Evolutionary conservation across 2,888 invertebrate species (phyloP), one percentile per base, ranked within the genome.

Genomic region (Monoplex corrugatus): DNA sequence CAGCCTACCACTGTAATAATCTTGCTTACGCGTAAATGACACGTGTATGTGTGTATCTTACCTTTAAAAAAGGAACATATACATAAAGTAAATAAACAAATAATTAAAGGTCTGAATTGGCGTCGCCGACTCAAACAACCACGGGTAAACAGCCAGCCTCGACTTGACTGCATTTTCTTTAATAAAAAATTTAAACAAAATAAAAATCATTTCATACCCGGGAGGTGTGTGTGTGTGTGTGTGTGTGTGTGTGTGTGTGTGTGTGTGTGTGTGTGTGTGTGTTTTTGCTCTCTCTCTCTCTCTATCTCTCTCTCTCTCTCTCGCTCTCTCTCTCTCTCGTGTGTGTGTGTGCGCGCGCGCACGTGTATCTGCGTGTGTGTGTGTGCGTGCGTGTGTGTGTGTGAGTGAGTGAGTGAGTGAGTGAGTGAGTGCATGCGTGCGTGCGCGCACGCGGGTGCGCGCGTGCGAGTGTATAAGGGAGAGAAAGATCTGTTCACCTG

Each of bases 401-500:
- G 63, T 28, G 63, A 28, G 72, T 72, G 72, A 6, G 72, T 72
- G 72, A 6, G 72, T 72, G 72, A 6, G 72, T 72, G 35, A 35
- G 72, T 72, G 32, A 35, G 72, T 72, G 72, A 35, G 5, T 72
- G 5, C 35, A 6, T 6, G 72, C 19, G 72, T 72, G 32, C 35
- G 72, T 72, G 72, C 35, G 72, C 35, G 72, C 3, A 35, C 16
- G 72, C 5, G 72, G 5, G 72, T 63, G 63, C 28, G 40, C 13
- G 72, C 28, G 10, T 32, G 40, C 28, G 63, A 28, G 63, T 63
- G 63, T 63, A 28, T n/a, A n/a, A 68, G 68, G n/a, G n/a, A 68
- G 68, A 68, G 68, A 68, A n/a, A 23, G 68, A 23, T 28, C 5
- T 32, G 63, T 80, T 80, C 83, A 92, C 92, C 93, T 68, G 94